Base-by-base conservation (phyloP, 2,888 invertebrate genomes). In the Dryobota labecula region DNA sequence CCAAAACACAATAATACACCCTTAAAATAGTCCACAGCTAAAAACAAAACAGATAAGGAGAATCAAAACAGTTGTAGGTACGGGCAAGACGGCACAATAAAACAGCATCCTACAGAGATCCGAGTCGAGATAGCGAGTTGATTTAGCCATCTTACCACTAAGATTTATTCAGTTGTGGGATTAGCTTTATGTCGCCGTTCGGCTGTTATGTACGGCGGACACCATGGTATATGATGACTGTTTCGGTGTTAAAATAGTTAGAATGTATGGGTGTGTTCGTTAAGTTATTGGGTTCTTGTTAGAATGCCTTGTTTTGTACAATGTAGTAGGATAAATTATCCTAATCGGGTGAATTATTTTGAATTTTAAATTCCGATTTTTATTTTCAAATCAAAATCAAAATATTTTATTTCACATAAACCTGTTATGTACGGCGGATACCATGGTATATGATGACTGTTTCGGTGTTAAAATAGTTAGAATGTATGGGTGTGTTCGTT, bases 91-190 rank as follows among this genome's bases (percentile, higher is more conserved):
- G 71, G 78, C 41, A 64, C 76, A 82, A 90, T 89, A 90, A 90
- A 90, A 82, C 84, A 86, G 77, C 88, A 87, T 85, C 90, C 87
- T 90, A 91, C 90, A 89, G 83, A 90, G 95, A 94, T 94, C 89
- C 90, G 90, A 87, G 87, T 86, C 85, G 87, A 90, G 95, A 95
- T 95, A 94, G 87, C 86, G 83, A 75, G 89, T 90, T 95, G 94
- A 95, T 95, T 95, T 94, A 95, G 93, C 80, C 92, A 94, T 93
- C 90, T 90, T 85, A 88, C 82, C 84, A 57, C 76, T 84, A 80
- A 88, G 93, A 95, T 94, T 95, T 95, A 94, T 92, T 86, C 82
- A 84, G 88, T 84, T 83, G 84, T 86, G 81, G 79, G 70, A 87
- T 90, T 90, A 91, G 91, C 88, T 94, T 95, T 95, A 94, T 92